Base-by-base conservation (phyloP, 2,888 invertebrate genomes). In the Dryadula phaetusa region DNA sequence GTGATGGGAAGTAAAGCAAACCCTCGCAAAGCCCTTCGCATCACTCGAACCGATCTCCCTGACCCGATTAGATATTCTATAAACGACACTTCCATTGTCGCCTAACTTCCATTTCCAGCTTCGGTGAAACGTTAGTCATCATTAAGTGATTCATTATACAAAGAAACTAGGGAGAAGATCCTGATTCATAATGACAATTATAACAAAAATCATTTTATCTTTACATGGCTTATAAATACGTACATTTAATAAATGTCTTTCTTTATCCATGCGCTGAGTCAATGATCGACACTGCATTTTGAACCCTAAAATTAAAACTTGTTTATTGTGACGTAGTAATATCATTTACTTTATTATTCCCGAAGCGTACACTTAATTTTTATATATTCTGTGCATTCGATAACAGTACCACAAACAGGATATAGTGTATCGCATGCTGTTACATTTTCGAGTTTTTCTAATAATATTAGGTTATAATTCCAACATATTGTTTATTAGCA, bases 41-140 rank as follows among this genome's bases (percentile, higher is more conserved):
- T 77, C 83, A 82, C 80, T 44, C 70, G 75, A 76, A 76, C 71
- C 78, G 74, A 85, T 86, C 84, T 85, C 83, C 82, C 80, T 89
- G 88, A 88, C 91, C 88, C 81, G 84, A 86, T 87, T 88, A 81
- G 74, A 73, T 74, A 74, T 80, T 79, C 74, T 49, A 65, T 56
- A 37, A 56, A 20, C 58, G 49, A 49, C 47, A 44, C 44, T 44
- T 52, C n/a, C 44, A 67, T 68, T 67, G 64, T 65, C 58, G 47
- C 37, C 62, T 16, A 68, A 62, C 66, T 65, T 63, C 60, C 65
- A 53, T 64, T 67, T 49, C 44, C 66, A 61, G 66, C 42, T 66
- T 61, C 66, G 52, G n/a, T 8, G 64, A 74, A 71, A 70, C 70
- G 66, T 62, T 62, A 62, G 56, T 67, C 62, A 67, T 69, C 65